Evolutionary conservation across 30 jellyfish, hydroid and myxozoan genomes (phyloP), one percentile per base, ranked within the genome.

Genomic region (Clytia hemisphaerica): DNA sequence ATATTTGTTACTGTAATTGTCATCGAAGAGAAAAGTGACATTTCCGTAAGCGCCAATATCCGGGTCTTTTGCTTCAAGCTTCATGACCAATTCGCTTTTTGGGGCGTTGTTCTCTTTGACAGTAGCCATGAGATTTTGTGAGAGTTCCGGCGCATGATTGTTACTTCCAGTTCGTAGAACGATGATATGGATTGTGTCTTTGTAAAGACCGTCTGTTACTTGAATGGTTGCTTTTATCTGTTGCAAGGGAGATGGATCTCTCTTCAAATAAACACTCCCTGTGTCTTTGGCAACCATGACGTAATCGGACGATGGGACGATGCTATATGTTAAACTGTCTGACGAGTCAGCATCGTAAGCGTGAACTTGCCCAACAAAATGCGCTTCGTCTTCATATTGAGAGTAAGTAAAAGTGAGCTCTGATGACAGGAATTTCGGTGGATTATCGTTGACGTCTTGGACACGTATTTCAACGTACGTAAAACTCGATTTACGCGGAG

Each of bases 361-460:
- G 16, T 70, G 61, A 3, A 91, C 95, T 49, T 72, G 73, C 14
- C 99, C 99, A 58, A 91, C 53, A 50, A 91, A 91, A 65, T 91
- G 99, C 4, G 83, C 87, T 12, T 68, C 55, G 31, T 51, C 38
- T 28, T 34, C 67, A 42, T 57, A 76, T 15, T 71, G 45, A 0
- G 26, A 76, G 15, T 83, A 94, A 30, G 77, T 94, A 27, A 69
- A 38, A 61, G 83, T 37, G 75, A 73, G 83, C 1, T 53, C 35
- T 22, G 31, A 27, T 36, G 50, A 67, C 27, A 75, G 80, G 50
- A 91, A 91, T 4, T 25, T 34, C 2, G 99, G 99, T 27, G 84
- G 61, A 47, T 91, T 82, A 75, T 91, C 99, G 53, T 91, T 91
- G 74, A 82, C 93, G 45, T 91, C 82, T 60, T 16, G 2, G 28